Percentiles rank a stretch among this genome's conserved stretches.
These are phyloP conservation scores for Eira barbara DNA, from an alignment of 2,113 vertebrate genomes.

Conservation along the genomic window DNA sequence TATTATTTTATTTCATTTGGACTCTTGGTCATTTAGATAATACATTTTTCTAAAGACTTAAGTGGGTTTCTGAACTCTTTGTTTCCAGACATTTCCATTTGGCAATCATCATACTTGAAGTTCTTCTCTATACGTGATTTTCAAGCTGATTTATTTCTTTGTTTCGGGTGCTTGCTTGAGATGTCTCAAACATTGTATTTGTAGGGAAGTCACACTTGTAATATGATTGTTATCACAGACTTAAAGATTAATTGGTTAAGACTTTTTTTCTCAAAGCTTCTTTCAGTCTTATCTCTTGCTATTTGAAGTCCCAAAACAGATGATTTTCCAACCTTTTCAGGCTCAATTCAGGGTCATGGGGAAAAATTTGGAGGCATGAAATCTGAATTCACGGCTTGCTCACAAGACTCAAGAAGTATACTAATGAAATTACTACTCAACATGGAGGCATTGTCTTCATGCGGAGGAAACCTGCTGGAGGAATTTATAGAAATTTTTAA, in stretches of 20 bases:
- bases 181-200: not conserved
- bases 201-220: not conserved
- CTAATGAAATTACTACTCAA: not conserved
- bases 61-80: not conserved
- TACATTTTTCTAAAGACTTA: not conserved
- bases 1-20: not conserved
- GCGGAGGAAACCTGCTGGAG: not conserved
- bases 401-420: not conserved
- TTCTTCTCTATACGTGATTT: not conserved
- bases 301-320: not conserved
- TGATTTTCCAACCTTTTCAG: not conserved
- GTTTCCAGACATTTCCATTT: not conserved
- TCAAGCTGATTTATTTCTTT: not conserved
- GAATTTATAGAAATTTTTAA: not conserved
- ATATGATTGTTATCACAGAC: not conserved
- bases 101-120: not conserved
- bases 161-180: not conserved
- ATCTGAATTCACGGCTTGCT: not conserved
- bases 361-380: not conserved
- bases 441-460: not conserved
- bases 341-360: not conserved
- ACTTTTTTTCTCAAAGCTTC: not conserved
- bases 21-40: not conserved
- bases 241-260: not conserved
- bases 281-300: not conserved